These are phyloP conservation scores for Microhierax caerulescens DNA, from an alignment of 2,797 vertebrate genomes.

Conservation along the genomic window DNA sequence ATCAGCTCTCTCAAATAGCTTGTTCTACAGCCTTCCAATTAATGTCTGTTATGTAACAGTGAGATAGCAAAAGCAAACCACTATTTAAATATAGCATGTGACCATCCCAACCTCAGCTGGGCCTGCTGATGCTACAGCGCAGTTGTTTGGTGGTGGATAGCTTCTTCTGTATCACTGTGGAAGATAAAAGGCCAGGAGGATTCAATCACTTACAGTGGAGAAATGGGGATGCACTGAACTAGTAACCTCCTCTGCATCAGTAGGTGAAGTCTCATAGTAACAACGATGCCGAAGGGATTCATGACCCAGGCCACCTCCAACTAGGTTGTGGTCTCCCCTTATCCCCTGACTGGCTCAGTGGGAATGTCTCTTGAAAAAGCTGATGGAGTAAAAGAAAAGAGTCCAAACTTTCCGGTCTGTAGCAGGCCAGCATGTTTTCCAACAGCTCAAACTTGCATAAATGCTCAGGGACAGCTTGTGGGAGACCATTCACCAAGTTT, in stretches of 20 bases:
- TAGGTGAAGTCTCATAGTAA: background rate
- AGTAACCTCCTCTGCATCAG: background rate
- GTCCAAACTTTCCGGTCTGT: background rate
- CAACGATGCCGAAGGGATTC: background rate
- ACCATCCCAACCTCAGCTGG: background rate
- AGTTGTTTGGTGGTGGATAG: background rate
- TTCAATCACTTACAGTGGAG: background rate
- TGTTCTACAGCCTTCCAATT: background rate
- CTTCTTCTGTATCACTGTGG: background rate
- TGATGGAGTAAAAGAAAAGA: background rate
- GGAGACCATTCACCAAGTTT: background rate
- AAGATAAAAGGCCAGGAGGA: background rate
- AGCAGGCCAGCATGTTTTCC: background rate
- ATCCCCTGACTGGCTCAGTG: too few relatives aligned
- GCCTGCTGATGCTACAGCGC: background rate
- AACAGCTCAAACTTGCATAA: background rate
- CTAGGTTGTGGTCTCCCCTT: background rate
- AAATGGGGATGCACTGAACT: background rate
- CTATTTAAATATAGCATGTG: background rate
- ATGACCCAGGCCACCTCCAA: background rate
- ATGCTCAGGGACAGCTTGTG: background rate
- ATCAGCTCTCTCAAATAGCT: background rate
- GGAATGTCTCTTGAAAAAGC: background rate
- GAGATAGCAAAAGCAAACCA: background rate
- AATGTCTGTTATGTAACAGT: background rate